A percentile compares a stretch with the other conserved stretches of the same genome.
phyloP scores from a whole-genome alignment of 2,113 vertebrate genomes.

The Pituophis catenifer region DNA sequence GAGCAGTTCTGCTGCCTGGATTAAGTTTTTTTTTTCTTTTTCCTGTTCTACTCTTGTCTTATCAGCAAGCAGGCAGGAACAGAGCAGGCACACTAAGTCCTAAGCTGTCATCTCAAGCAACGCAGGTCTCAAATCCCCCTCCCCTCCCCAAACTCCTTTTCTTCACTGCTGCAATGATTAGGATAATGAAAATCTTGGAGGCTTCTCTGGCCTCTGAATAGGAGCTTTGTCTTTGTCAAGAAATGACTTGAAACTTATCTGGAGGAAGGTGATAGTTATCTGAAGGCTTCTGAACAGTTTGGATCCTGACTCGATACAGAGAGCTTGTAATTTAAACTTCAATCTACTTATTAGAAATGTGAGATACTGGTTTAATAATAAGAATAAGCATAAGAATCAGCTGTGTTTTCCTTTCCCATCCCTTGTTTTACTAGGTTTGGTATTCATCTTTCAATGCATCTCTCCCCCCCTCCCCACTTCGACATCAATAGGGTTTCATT shows the following conservation, averaged over 20 bases:
- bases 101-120: not conserved
- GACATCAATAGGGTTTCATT: not conserved
- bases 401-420: constrained; percentile 10
- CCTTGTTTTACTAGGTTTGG: constrained; percentile 37
- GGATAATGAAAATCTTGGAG: constrained; percentile 72
- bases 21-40: not conserved
- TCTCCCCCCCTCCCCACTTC: not conserved
- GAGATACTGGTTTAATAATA: constrained; percentile 72
- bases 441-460: constrained; percentile 37
- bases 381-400: not conserved
- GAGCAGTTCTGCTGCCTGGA: not conserved
- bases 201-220: constrained; percentile 70
- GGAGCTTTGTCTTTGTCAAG: constrained; percentile 79
- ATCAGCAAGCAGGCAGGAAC: constrained; percentile 6
- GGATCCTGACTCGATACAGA: constrained; percentile 68
- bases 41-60: not conserved
- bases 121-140: not conserved
- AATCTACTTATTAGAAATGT: constrained; percentile 77
- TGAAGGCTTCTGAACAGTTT: constrained; percentile 66
- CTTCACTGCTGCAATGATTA: constrained; percentile 50
- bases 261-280: constrained; percentile 80
- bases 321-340: constrained; percentile 79
- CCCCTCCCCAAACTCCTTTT: not conserved
- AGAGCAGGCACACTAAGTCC: not conserved
- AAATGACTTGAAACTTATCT: constrained; percentile 79